Base-by-base conservation (phyloP, 2,888 invertebrate species). In the Sesia apiformis region DNA sequence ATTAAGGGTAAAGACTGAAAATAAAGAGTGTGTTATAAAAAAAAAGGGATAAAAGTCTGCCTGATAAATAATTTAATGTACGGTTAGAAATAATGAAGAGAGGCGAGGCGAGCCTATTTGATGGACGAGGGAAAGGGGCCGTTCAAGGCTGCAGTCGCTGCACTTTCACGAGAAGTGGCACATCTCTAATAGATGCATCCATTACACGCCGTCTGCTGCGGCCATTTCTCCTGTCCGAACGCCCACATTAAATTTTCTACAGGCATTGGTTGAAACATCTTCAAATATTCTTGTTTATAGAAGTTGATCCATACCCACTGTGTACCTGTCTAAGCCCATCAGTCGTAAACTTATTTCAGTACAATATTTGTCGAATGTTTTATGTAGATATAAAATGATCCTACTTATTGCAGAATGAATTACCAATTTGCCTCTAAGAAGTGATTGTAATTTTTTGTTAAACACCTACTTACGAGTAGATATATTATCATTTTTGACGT, bases 101-200 rank as follows among this genome's bases (percentile, higher is more conserved):
- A 77, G 79, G 69, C 65, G 63, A 62, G 64, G 67, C 63, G 63
- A 60, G 63, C 61, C 58, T 64, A 66, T 74, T 77, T 88, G 85
- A 88, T 86, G 81, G 82, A 89, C 85, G 86, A 87, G 87, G 86
- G 88, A 89, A 88, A 88, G 88, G 84, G 73, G 73, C 72, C 61
- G 69, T 61, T 81, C 86, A 86, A 88, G 87, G 87, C 67, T 85
- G 80, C 74, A 76, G 72, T 65, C 76, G 74, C 73, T 87, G 87
- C 85, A 88, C 89, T 88, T 88, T 87, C 88, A 76, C 84, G 76
- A 80, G 75, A 81, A 81, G 80, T 79, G 73, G 76, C 81, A 78
- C 76, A 75, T 73, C 72, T 70, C 75, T 78, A 78, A 82, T 76
- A 60, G 65, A 66, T 70, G 82, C 83, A 82, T 84, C 78, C 77